Evolutionary conservation across 2,113 vertebrate genomes (phyloP).

Genomic region (Diglossa brunneiventris): DNA sequence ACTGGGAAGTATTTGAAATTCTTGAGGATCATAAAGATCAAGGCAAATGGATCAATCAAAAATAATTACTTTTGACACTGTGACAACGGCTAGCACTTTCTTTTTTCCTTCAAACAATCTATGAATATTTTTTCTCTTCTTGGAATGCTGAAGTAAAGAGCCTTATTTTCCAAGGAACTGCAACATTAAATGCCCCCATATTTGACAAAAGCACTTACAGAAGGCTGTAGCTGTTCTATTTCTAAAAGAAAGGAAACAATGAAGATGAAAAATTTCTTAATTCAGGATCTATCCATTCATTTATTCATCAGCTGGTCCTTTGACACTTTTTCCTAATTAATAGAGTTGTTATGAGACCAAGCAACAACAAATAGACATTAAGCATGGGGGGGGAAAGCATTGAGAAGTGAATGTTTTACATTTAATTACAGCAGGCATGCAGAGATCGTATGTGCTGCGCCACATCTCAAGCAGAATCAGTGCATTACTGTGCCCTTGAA

Average conservation of each 20-base stretch:
- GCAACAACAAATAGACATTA: neutral
- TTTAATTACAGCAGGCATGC: neutral
- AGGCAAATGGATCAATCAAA: conserved; percentile 14
- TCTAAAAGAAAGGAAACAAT: neutral
- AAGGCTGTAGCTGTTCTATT: neutral
- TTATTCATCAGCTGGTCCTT: neutral
- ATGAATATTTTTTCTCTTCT: neutral
- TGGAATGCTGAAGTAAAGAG: neutral
- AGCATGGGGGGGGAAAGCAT: neutral
- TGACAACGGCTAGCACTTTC: neutral
- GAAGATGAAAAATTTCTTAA: neutral
- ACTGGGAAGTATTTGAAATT: conserved; percentile 45
- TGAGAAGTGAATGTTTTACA: neutral
- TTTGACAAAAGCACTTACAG: neutral
- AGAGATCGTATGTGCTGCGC: neutral
- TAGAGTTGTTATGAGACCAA: neutral
- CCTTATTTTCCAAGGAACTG: neutral
- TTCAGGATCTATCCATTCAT: neutral
- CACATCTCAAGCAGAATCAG: neutral
- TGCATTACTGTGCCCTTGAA: rapidly evolving
- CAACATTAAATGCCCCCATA: neutral
- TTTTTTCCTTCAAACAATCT: neutral
- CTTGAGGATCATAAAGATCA: conserved; percentile 17
- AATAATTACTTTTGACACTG: conserved; percentile 20
- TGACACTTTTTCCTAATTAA: conserved; percentile 9